Conservation (phyloP, 2,113 vertebrate genomes). For the Tragelaphus imberbis region DNA sequence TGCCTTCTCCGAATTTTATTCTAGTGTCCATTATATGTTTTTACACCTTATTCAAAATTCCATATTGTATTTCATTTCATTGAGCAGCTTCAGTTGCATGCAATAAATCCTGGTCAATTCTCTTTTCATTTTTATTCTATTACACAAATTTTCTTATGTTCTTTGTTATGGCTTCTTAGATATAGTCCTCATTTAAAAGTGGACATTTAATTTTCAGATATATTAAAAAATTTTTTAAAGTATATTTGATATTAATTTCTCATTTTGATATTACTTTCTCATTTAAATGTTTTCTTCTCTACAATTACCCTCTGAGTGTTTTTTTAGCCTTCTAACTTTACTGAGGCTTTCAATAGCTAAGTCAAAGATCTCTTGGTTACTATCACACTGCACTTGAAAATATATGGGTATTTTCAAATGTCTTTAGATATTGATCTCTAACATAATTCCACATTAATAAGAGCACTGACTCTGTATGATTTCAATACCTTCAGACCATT, state of each 20-base stretch:
- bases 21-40: neutral
- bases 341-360: neutral
- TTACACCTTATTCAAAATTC: neutral
- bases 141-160: neutral
- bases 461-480: neutral
- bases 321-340: neutral
- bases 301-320: neutral
- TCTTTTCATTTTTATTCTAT: neutral
- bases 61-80: neutral
- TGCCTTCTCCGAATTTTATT: neutral
- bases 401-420: neutral
- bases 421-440: neutral
- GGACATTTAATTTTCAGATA: neutral
- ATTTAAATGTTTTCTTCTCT: neutral
- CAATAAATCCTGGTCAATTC: neutral
- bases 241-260: neutral
- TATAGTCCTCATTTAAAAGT: neutral
- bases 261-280: neutral
- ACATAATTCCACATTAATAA: neutral
- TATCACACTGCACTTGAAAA: neutral
- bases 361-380: neutral
- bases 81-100: neutral
- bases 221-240: accelerated
- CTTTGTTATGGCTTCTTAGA: neutral
- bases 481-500: neutral